Evolutionary conservation across 2,113 vertebrate species (phyloP), one percentile per base, ranked within the genome.

Genomic region (Aspidoscelis tigris): DNA sequence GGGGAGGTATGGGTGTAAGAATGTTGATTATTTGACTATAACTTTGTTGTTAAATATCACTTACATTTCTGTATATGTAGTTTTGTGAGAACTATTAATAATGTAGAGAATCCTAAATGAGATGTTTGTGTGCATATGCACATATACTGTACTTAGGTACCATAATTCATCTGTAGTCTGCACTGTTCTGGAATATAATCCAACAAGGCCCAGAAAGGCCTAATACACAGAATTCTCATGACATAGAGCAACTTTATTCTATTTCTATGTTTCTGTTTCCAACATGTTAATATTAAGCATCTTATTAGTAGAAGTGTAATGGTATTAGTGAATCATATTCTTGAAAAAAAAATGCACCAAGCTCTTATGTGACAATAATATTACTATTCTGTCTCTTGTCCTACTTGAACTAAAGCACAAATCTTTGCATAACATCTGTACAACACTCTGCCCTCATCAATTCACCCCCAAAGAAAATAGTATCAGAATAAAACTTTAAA

Each of bases 351-450:
- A 91, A 88, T 69, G 89, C 76, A 80, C 92, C 92, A 88, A 93
- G 78, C 84, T 80, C 88, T 88, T 91, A 87, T 77, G 75, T 93
- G 91, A 88, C 92, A 82, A 85, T 87, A 93, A 50, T 76, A 90
- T 79, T 83, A 86, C 94, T 92, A 91, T 84, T 88, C 83, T 89
- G 91, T 41, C n/a, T 61, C 16, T 76, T 75, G 50, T 66, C 88
- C 78, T 90, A 83, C 83, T 33, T 92, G 89, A 91, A 94, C 90
- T 90, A 58, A 94, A 93, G 89, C 79, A 81, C 88, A 92, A 33
- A 84, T 85, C 88, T 87, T 90, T 89, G 90, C 87, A 83, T 95
- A 93, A 93, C 89, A 93, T 94, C 92, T 89, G 2, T 88, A 92
- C 83, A 92, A 92, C 93, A 88, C 18, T 43, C 85, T 90, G 80